These are phyloP conservation scores for Corythornis madagascariensis DNA, from an alignment of 2,113 vertebrate genomes.

Conservation along the genomic window DNA sequence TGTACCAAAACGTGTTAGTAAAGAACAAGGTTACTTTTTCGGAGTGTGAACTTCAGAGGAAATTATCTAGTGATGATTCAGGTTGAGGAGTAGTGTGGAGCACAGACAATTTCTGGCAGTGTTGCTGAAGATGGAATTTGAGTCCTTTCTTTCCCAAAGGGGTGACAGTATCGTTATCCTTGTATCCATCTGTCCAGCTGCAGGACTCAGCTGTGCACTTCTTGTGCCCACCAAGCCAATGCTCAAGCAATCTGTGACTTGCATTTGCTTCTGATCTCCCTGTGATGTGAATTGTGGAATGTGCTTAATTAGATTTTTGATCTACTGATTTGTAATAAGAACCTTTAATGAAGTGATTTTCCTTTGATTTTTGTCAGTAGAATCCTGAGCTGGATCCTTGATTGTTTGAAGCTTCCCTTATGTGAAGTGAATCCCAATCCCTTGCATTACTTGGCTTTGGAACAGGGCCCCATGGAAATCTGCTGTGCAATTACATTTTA, in stretches of 20 bases:
- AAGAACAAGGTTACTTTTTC: conserved; percentile 29
- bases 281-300: background rate
- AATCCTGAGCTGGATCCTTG: background rate
- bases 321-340: background rate
- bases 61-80: conserved; percentile 13
- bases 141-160: background rate
- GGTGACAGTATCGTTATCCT: background rate
- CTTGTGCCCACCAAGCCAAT: background rate
- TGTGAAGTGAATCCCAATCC: rapidly evolving
- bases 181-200: background rate
- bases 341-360: background rate
- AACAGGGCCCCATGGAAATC: background rate
- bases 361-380: background rate
- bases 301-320: background rate
- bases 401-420: background rate
- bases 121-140: background rate
- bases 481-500: background rate
- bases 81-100: background rate
- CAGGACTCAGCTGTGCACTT: background rate
- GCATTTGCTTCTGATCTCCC: background rate
- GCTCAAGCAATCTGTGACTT: background rate
- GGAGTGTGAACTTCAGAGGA: background rate
- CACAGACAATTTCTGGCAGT: background rate
- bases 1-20: background rate
- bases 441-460: background rate